A percentile compares a stretch with the other conserved stretches of the same genome.
Conservation (phyloP, 2,888 invertebrate genomes). For the Eurois occulta region DNA sequence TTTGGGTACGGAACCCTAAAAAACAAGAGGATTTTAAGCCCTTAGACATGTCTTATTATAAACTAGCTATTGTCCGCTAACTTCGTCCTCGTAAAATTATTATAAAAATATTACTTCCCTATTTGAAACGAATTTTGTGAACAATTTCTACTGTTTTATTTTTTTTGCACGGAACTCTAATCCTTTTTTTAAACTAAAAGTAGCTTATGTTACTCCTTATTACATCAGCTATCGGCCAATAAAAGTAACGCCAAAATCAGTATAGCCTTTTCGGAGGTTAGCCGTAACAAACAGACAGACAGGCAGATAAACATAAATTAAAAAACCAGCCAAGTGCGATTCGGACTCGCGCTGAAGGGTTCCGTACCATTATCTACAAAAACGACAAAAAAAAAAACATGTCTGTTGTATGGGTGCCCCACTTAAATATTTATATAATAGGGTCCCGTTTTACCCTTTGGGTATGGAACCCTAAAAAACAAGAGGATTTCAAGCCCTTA, state of each 20-base stretch:
- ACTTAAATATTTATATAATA: too few relatives aligned
- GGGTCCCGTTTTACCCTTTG: too few relatives aligned
- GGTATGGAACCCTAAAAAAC: too few relatives aligned
- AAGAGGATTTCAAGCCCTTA: too few relatives aligned
- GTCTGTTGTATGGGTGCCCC: too few relatives aligned
- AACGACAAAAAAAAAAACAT: too few relatives aligned
- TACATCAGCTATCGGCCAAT: neutral
- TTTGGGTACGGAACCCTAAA: too few relatives aligned
- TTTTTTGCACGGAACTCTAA: neutral
- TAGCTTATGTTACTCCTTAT: neutral
- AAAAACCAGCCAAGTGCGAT: too few relatives aligned
- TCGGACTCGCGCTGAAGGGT: too few relatives aligned
- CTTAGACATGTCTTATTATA: neutral
- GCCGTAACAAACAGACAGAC: neutral
- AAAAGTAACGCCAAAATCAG: neutral
- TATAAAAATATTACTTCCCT: neutral
- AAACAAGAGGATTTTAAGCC: too few relatives aligned
- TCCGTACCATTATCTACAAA: too few relatives aligned
- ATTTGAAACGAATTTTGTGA: neutral
- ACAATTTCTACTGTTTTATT: neutral
- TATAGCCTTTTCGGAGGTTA: neutral
- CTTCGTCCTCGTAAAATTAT: neutral
- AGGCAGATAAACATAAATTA: too few relatives aligned
- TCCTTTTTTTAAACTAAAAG: neutral
- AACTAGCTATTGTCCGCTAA: neutral